Evolutionary conservation across 1,140 invertebrate genomes (phyloP).

Genomic region (Ruditapes philippinarum): DNA sequence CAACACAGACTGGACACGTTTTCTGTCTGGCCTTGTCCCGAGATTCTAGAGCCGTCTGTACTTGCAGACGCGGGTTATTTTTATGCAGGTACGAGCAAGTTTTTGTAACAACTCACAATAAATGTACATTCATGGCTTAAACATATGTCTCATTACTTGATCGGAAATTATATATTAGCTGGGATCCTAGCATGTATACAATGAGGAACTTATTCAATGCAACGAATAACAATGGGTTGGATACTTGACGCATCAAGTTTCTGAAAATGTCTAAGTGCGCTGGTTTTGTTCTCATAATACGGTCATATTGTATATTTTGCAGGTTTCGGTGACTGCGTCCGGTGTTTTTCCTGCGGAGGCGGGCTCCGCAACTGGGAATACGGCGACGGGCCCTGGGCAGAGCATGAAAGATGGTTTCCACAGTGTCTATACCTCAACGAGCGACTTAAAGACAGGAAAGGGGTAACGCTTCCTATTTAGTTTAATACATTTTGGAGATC

Average conservation of each 20-base stretch:
- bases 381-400: conserved; percentile 5
- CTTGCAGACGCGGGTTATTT: conserved; percentile 37
- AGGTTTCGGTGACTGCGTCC: conserved; percentile 21
- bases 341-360: conserved; percentile 43
- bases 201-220: not conserved
- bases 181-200: not conserved
- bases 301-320: not conserved
- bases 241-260: no score
- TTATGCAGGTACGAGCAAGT: conserved; percentile 13
- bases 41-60: not conserved
- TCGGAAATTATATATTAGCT: not conserved
- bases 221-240: no score
- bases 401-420: conserved; percentile 23
- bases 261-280: no score
- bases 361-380: conserved; percentile 25
- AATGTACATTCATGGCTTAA: not conserved
- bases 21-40: not conserved
- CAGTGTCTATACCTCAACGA: not conserved
- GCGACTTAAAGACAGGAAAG: no score
- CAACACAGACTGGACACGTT: conserved; percentile 1
- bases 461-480: no score
- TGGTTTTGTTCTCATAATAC: no score
- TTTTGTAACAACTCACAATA: not conserved
- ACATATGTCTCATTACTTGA: not conserved
- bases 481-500: no score